Evolutionary conservation across 2,113 vertebrate species (phyloP).

Genomic region (Chaenogobius annularis): DNA sequence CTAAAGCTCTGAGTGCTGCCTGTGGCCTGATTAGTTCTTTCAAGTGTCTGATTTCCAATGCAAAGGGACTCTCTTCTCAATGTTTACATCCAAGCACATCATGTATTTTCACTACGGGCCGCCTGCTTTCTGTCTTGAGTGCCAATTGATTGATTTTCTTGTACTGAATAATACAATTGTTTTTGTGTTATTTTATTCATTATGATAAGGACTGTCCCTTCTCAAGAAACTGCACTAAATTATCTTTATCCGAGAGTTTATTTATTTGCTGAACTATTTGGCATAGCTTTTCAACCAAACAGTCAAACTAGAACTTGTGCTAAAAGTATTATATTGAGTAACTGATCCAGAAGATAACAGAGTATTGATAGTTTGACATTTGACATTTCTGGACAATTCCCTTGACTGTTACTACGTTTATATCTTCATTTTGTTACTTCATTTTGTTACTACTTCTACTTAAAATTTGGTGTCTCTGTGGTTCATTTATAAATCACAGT

Average conservation of each 20-base stretch:
- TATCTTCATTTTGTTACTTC: too few relatives aligned
- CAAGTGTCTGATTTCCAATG: conserved; percentile 30
- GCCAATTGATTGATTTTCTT: conserved; percentile 4
- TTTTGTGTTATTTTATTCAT: not conserved
- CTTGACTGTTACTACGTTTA: too few relatives aligned
- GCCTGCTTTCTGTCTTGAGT: not conserved
- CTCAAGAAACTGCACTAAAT: not conserved
- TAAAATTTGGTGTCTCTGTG: too few relatives aligned
- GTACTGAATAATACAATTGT: not conserved
- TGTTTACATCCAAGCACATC: conserved; percentile 20
- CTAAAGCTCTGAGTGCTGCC: conserved; percentile 19
- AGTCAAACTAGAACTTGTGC: too few relatives aligned
- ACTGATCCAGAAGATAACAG: too few relatives aligned
- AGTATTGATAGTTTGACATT: too few relatives aligned
- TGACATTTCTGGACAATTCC: too few relatives aligned
- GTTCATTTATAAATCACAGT: too few relatives aligned
- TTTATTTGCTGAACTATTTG: not conserved
- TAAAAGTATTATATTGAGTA: too few relatives aligned
- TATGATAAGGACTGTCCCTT: not conserved
- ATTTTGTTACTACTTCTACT: too few relatives aligned
- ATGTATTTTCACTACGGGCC: conserved; percentile 13
- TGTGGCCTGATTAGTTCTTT: conserved; percentile 23
- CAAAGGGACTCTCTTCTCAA: conserved; percentile 10
- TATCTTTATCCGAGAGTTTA: not conserved
- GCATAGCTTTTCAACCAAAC: not conserved